A percentile compares a stretch with the other conserved stretches of the same genome.
Evolutionary conservation across 2,888 invertebrate genomes (phyloP).

Genomic region (Steromphala cineraria): DNA sequence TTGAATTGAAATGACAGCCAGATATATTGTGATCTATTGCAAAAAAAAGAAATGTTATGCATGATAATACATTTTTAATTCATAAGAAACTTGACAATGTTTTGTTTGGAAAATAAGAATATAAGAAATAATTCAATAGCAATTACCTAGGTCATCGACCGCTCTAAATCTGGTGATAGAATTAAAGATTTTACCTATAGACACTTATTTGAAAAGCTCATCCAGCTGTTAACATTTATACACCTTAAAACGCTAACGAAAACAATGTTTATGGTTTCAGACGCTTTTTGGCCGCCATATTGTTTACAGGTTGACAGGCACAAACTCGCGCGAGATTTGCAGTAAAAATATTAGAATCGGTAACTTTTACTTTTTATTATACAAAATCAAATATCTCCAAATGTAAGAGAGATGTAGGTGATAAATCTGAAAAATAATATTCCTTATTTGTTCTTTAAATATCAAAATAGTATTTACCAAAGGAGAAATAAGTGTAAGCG

Average conservation of each 20-base stretch:
- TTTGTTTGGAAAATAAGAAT: no score
- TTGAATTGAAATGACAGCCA: neutral
- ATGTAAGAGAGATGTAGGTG: neutral
- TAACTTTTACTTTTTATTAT: neutral
- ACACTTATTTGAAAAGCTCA: neutral
- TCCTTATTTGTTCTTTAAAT: no score
- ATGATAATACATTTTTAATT: no score
- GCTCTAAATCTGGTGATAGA: no score
- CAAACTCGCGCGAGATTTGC: slow-evolving; percentile 29
- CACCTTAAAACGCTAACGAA: neutral
- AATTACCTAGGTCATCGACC: no score
- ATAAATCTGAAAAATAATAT: neutral
- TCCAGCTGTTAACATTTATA: neutral
- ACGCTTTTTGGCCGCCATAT: slow-evolving; percentile 42
- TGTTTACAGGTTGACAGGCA: slow-evolving; percentile 54
- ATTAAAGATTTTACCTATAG: no score
- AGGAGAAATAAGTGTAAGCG: no score
- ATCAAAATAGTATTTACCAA: no score
- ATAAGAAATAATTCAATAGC: no score
- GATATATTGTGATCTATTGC: neutral
- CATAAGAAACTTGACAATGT: no score
- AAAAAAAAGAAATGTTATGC: no score
- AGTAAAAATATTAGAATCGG: neutral
- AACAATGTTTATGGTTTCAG: neutral
- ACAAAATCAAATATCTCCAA: no score